A percentile compares a stretch with the other conserved stretches of the same genome.
Evolutionary conservation across 2,113 vertebrate genomes (phyloP).

Genomic region (Ondatra zibethicus): DNA sequence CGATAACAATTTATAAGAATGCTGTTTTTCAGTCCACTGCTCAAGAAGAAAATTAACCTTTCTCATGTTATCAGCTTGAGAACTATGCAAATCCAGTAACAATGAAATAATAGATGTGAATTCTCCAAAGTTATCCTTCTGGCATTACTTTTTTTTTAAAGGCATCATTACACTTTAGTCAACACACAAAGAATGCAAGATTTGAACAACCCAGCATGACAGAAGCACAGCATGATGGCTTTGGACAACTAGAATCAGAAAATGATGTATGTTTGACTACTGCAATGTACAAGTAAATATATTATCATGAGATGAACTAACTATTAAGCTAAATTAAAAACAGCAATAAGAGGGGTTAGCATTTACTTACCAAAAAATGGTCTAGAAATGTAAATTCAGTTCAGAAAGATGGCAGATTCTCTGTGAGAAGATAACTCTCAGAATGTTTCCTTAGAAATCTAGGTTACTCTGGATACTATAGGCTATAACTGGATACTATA

Average conservation of each 20-base stretch:
- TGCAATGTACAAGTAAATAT: background rate
- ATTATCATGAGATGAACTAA: background rate
- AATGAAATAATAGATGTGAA: slow-evolving; percentile 67
- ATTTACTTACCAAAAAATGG: background rate
- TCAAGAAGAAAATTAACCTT: slow-evolving; percentile 76
- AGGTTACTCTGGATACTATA: background rate
- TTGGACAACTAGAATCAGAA: slow-evolving; percentile 23
- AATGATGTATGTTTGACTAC: background rate
- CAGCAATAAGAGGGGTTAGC: background rate
- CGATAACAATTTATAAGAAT: slow-evolving; percentile 67
- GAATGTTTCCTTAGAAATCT: background rate
- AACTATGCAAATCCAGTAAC: slow-evolving; percentile 63
- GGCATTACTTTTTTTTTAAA: slow-evolving; percentile 1
- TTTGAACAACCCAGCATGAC: slow-evolving; percentile 2
- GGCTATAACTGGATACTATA: background rate
- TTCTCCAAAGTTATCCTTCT: slow-evolving; percentile 54
- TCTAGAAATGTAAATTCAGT: background rate
- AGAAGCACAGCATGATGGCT: background rate
- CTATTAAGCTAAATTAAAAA: background rate
- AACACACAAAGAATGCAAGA: slow-evolving; percentile 25
- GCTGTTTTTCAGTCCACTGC: slow-evolving; percentile 69
- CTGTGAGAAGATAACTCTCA: background rate
- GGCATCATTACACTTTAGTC: background rate
- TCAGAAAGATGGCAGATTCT: background rate
- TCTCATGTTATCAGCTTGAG: slow-evolving; percentile 62